Base-by-base conservation (phyloP, 2,888 invertebrate genomes). In the Leptopilina syphax region DNA sequence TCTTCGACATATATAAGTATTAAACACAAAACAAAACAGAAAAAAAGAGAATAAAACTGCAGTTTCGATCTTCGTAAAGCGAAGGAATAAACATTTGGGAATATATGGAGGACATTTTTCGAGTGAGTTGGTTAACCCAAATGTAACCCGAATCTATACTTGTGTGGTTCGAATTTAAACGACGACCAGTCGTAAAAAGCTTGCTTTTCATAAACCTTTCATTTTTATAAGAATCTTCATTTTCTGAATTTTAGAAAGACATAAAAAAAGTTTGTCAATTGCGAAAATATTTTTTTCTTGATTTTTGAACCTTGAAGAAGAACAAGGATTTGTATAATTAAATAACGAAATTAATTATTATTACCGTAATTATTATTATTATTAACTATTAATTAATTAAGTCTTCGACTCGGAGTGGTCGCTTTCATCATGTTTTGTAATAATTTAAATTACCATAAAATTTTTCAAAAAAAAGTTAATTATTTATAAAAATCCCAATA, bases 71-170 rank as follows among this genome's bases (percentile, higher is more conserved):
- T 63, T 63, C 63, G 63, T 66, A 41, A 41, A 41, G 66, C 41
- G 66, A 66, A 66, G 44, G 44, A 66, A 66, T 44, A 66, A 66
- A 66, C 66, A 66, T 66, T 66, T 66, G 44, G 66, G 8, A 66
- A 66, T 41, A 66, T 41, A 66, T 66, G 66, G 44, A 66, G 41
- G 66, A 66, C 66, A 66, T 44, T 41, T 44, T 66, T 66, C 66
- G 41, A 66, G 63, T 18, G 44, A 66, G 66, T 13, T 41, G 66
- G 7, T 41, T 66, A 34, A 66, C 66, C 66, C 66, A 66, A 66
- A 34, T 66, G 34, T 41, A 41, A 66, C n/a, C 66, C 66, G 44
- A 66, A 66, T 44, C 63, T 18, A 18, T 63, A n/a, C 44, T 66
- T 66, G 12, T 66, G 66, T 7, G 50, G 50, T 50, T 66, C 34